Percentiles rank a stretch among this genome's conserved stretches.
Conservation (phyloP, 2,888 invertebrate genomes). For the Plebejus anna region DNA sequence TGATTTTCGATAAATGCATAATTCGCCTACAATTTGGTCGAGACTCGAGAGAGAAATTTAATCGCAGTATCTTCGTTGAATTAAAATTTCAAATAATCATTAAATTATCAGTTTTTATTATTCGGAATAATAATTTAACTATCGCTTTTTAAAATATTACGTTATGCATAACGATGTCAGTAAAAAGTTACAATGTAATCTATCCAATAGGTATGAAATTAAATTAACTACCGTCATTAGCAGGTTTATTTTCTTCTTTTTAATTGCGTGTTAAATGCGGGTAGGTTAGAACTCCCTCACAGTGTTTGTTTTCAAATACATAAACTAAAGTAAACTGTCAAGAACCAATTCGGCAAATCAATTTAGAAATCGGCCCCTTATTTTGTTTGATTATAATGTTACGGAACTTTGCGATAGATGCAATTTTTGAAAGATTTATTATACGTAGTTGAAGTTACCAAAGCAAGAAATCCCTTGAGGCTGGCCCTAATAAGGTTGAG, state of each 20-base stretch:
- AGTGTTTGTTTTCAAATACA: background rate
- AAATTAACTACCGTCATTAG: slow-evolving; percentile 24
- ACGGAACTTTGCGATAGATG: background rate
- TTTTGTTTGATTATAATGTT: background rate
- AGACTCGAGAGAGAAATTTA: background rate
- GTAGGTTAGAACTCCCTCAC: background rate
- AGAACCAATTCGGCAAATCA: background rate
- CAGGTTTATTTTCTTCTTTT: slow-evolving; percentile 1
- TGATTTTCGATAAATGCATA: slow-evolving; percentile 1
- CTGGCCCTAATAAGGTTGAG: background rate
- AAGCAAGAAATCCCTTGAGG: background rate
- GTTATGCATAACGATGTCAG: background rate
- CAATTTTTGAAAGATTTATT: background rate
- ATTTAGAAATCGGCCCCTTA: background rate
- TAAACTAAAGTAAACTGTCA: background rate
- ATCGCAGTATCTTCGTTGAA: background rate
- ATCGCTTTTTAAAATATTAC: background rate
- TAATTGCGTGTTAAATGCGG: slow-evolving; percentile 2
- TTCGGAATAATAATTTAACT: background rate
- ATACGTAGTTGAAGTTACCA: background rate
- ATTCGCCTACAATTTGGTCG: background rate
- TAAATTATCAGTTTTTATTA: background rate
- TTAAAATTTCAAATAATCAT: background rate
- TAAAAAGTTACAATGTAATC: slow-evolving; percentile 12
- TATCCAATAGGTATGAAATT: background rate